Evolutionary conservation across 2,888 invertebrate species (phyloP).

Genomic region (Scaptomyza cyrtandrae): DNA sequence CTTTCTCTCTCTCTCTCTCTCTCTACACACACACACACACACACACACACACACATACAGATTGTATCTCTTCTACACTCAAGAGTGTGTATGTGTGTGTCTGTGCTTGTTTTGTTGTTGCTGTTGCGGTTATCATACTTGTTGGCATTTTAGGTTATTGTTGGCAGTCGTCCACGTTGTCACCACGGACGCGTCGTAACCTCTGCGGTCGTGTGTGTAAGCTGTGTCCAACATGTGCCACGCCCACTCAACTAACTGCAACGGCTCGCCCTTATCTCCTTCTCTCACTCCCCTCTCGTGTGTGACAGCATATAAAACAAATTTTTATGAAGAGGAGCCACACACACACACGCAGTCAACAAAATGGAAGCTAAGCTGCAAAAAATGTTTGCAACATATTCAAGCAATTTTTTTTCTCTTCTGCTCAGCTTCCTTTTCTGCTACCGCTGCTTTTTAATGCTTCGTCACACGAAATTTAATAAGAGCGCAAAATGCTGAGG

Average conservation of each 20-base stretch:
- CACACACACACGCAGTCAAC: constrained; percentile 35
- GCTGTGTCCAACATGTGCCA: constrained; percentile 13
- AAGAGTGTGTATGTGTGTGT: constrained; percentile 3
- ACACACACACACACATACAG: neutral
- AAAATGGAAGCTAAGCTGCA: constrained; percentile 23
- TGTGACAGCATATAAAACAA: constrained; percentile 77
- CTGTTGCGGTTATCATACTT: constrained; percentile 75
- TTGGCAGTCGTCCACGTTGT: constrained; percentile 58
- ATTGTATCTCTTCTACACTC: constrained; percentile 5
- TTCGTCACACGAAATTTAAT: constrained; percentile 66
- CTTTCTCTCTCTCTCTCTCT: constrained; percentile 6
- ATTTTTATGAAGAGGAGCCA: constrained; percentile 71
- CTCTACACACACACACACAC: too few species aligned
- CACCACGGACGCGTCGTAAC: constrained; percentile 30
- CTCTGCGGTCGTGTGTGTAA: constrained; percentile 25
- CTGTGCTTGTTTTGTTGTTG: constrained; percentile 31
- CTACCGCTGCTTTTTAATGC: constrained; percentile 33
- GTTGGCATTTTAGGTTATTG: constrained; percentile 77
- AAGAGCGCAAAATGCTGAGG: constrained; percentile 60
- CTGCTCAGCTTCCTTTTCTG: constrained; percentile 9
- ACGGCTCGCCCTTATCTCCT: constrained; percentile 7
- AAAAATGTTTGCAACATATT: constrained; percentile 44
- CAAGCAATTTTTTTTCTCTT: constrained; percentile 33
- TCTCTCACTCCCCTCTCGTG: constrained; percentile 7
- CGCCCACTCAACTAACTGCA: constrained; percentile 57